A percentile compares a stretch with the other conserved stretches of the same genome.
Evolutionary conservation across 1,140 invertebrate genomes (phyloP).

Genomic region (Acromyrmex heyeri): DNA sequence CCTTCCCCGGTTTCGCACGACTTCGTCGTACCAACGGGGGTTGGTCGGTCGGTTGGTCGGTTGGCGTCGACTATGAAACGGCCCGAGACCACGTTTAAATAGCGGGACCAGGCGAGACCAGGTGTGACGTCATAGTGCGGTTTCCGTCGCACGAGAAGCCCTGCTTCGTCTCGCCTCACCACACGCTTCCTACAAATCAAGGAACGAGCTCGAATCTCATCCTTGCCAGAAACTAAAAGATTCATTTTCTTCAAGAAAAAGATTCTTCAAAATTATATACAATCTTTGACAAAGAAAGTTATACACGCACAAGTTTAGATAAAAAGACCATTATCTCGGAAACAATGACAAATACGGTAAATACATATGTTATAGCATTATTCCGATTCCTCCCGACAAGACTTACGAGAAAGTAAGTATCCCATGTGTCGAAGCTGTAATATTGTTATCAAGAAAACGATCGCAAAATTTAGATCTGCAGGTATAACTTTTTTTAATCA

Average conservation of each 20-base stretch:
- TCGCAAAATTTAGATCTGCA: too few relatives aligned
- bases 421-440: too few relatives aligned
- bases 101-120: constrained; percentile 58
- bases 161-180: constrained; percentile 16
- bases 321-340: too few relatives aligned
- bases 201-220: background rate
- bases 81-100: constrained; percentile 66
- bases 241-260: background rate
- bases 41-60: background rate
- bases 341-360: too few relatives aligned
- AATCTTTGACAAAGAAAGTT: background rate
- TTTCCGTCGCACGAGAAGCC: constrained; percentile 47
- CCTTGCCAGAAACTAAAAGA: background rate
- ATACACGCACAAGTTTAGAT: too few relatives aligned
- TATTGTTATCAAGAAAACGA: too few relatives aligned
- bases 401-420: too few relatives aligned
- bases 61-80: constrained; percentile 43
- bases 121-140: constrained; percentile 71
- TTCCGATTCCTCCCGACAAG: too few relatives aligned
- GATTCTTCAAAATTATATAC: background rate
- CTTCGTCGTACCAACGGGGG: constrained; percentile 15
- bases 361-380: too few relatives aligned
- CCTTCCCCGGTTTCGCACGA: constrained; percentile 25
- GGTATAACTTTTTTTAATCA: too few relatives aligned
- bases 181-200: background rate